Percentiles rank a stretch among this genome's conserved stretches.
These are phyloP conservation scores for Agelaius phoeniceus DNA, from an alignment of 2,113 vertebrate species.

Conservation along the genomic window DNA sequence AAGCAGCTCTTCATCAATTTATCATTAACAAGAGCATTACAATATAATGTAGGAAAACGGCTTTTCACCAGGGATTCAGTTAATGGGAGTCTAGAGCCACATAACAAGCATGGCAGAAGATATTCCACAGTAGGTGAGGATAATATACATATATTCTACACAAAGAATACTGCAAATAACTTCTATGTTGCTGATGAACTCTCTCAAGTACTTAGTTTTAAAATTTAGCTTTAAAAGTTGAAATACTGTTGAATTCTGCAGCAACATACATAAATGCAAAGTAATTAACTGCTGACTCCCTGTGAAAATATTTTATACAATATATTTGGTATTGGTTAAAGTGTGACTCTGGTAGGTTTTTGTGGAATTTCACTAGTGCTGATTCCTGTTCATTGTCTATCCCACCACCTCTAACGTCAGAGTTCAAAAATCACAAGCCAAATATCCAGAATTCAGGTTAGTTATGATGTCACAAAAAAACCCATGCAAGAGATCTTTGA, in stretches of 20 bases:
- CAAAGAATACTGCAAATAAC: constrained; percentile 54
- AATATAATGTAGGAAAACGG: constrained; percentile 81
- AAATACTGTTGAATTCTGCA: constrained; percentile 3
- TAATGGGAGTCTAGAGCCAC: constrained; percentile 81
- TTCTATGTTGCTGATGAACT: constrained; percentile 59
- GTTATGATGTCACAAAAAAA: not conserved
- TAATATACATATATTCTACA: constrained; percentile 64
- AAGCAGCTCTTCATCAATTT: constrained; percentile 90
- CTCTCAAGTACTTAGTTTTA: not conserved
- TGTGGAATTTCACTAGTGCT: not conserved
- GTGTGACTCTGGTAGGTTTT: not conserved
- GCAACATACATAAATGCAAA: not conserved
- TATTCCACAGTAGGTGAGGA: constrained; percentile 72
- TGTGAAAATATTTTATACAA: not conserved
- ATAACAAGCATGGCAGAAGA: constrained; percentile 75
- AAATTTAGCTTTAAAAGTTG: constrained; percentile 16
- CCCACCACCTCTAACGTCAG: not conserved
- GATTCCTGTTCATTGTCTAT: not conserved
- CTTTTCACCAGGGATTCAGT: constrained; percentile 80
- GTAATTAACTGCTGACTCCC: not conserved
- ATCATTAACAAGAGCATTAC: constrained; percentile 91
- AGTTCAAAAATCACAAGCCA: not conserved
- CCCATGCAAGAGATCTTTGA: not conserved
- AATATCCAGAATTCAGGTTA: not conserved
- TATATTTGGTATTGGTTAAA: constrained; percentile 11